Base-by-base conservation (phyloP, 2,797 vertebrate species). In the Acanthurus leucopareius region DNA sequence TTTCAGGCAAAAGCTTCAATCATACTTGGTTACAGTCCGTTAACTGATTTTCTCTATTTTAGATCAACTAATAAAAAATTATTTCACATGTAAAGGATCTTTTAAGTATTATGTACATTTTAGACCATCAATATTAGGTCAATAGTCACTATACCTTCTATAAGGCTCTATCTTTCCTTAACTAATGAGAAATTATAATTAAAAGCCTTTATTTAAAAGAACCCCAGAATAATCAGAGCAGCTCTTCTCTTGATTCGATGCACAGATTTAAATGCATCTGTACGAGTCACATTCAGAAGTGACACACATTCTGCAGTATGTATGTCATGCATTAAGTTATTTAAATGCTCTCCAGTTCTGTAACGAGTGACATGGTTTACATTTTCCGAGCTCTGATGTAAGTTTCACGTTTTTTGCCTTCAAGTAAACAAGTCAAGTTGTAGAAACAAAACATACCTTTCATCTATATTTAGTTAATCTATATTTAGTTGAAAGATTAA, bases 401-500 rank as follows among this genome's bases (percentile, higher is more conserved):
- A 52, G 56, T 77, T 62, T 66, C 20, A 69, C 75, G 66, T 35
- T 35, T 73, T 69, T 75, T 69, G 42, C 73, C 76, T 80, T 77
- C 66, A 84, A 52, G 42, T 67, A 80, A 80, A 61, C 75, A 84
- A 64, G 42, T 48, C 69, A 64, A 86, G 63, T 65, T 67, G 54
- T 7, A 80, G 48, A 47, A 76, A 85, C 80, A 73, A 84, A 79
- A 85, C 71, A 68, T 19, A 72, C n/a, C 75, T 59, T 76, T 69
- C 69, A 67, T 90, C 87, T 91, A 81, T 86, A 86, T 87, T 92
- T 90, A 91, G 83, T 82, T 74, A 62, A 80, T 90, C 87, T 91
- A 81, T 86, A 86, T 87, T 92, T 90, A 91, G 83, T 80, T 74
- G 62, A 80, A 54, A 79, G 83, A 89, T 89, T 89, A 93, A 92